These are phyloP conservation scores for Drosophila pruinosa DNA, from an alignment of 1,140 invertebrate genomes.

Conservation along the genomic window DNA sequence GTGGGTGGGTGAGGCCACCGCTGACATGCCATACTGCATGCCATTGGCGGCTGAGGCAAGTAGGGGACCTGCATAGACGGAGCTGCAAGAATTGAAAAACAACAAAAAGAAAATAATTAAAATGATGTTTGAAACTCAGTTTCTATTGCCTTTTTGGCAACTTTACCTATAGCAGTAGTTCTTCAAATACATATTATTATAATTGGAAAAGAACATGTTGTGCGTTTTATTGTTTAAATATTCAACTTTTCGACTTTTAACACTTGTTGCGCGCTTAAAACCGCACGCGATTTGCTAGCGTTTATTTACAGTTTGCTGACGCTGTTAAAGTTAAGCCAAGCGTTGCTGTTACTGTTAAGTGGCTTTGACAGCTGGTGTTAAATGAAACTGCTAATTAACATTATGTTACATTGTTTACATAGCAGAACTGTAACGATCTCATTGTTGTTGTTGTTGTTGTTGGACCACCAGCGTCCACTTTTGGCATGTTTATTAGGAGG, in stretches of 20 bases:
- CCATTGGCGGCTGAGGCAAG: constrained; percentile 68
- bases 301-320: constrained; percentile 19
- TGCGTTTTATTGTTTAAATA: neutral
- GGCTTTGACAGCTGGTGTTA: constrained; percentile 9
- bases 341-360: constrained; percentile 31
- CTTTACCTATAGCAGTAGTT: constrained; percentile 80
- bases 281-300: constrained; percentile 41
- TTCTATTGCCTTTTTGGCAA: neutral
- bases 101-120: neutral
- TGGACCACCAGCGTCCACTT: constrained; percentile 64
- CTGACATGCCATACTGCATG: constrained; percentile 72
- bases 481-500: constrained; percentile 35
- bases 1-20: constrained; percentile 53
- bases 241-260: neutral
- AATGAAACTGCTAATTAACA: constrained; percentile 60
- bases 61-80: constrained; percentile 70
- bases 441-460: constrained; percentile 15
- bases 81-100: constrained; percentile 44
- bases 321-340: constrained; percentile 12
- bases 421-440: constrained; percentile 31
- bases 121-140: neutral
- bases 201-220: constrained; percentile 80
- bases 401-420: constrained; percentile 60
- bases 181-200: constrained; percentile 80
- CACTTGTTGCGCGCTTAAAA: constrained; percentile 31